These are phyloP conservation scores for Peucedramus taeniatus DNA, from an alignment of 2,113 vertebrate genomes.

Conservation along the genomic window DNA sequence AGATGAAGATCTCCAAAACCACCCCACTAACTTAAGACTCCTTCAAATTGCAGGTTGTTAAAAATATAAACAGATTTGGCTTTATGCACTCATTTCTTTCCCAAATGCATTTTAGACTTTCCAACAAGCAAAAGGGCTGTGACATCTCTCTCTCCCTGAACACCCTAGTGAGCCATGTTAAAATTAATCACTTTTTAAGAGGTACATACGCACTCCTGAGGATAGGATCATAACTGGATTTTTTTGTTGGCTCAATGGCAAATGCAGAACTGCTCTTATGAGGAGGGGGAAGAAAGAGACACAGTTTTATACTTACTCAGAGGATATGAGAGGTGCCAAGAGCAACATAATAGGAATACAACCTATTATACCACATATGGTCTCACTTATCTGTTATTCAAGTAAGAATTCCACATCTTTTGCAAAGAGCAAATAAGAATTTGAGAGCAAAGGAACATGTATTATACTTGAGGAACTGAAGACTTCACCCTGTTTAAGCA, in stretches of 20 bases:
- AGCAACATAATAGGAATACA: constrained; percentile 43
- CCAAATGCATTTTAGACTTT: background rate
- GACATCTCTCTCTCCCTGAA: background rate
- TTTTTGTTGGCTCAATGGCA: background rate
- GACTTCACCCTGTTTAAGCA: background rate
- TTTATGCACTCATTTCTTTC: background rate
- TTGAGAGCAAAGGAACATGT: background rate
- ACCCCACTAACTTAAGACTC: background rate
- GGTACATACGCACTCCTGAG: background rate
- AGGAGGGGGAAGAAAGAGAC: background rate
- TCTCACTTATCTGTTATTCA: constrained; percentile 39
- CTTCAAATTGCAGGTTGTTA: background rate
- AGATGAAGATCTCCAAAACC: background rate
- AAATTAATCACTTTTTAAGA: constrained; percentile 14
- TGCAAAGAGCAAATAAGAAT: background rate
- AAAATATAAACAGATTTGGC: background rate
- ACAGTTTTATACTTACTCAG: constrained; percentile 9
- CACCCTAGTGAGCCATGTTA: background rate
- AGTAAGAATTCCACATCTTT: constrained; percentile 41
- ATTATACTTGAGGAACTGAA: background rate
- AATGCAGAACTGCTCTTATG: background rate
- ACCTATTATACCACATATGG: constrained; percentile 50
- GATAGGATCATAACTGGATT: background rate
- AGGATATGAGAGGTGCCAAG: constrained; percentile 44
- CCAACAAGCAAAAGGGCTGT: background rate